Evolutionary conservation across 2,888 invertebrate species (phyloP).

Genomic region (Agrochola circellaris): DNA sequence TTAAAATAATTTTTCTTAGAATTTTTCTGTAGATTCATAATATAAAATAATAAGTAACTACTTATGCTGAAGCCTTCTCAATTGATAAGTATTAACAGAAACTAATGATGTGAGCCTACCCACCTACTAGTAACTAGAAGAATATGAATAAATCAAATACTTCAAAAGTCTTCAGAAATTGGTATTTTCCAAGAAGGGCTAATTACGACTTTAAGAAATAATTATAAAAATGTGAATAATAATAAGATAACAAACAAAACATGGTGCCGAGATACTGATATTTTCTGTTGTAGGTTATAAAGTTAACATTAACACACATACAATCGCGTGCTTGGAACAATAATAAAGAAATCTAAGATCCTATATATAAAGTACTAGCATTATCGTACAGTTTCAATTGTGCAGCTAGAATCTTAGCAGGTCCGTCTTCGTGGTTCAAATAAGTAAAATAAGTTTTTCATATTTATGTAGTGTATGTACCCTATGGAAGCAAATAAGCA

Average conservation of each 20-base stretch:
- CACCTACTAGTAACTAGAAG: neutral
- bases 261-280: neutral
- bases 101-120: neutral
- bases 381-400: neutral
- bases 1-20: neutral
- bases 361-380: too few species aligned
- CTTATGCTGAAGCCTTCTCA: constrained; percentile 9
- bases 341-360: too few species aligned
- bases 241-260: neutral
- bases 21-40: neutral
- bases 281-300: neutral
- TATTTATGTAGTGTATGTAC: too few species aligned
- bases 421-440: neutral
- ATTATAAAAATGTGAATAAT: neutral
- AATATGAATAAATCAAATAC: neutral
- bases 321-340: neutral
- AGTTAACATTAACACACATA: neutral
- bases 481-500: neutral
- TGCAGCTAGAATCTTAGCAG: neutral
- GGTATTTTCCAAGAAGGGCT: neutral
- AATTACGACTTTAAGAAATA: neutral
- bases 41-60: neutral
- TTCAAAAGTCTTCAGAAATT: neutral
- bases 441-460: too few species aligned
- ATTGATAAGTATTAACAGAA: constrained; percentile 3